These are phyloP conservation scores for Parauchenoglanis punctatus DNA, from an alignment of 2,797 vertebrate species.

Conservation along the genomic window DNA sequence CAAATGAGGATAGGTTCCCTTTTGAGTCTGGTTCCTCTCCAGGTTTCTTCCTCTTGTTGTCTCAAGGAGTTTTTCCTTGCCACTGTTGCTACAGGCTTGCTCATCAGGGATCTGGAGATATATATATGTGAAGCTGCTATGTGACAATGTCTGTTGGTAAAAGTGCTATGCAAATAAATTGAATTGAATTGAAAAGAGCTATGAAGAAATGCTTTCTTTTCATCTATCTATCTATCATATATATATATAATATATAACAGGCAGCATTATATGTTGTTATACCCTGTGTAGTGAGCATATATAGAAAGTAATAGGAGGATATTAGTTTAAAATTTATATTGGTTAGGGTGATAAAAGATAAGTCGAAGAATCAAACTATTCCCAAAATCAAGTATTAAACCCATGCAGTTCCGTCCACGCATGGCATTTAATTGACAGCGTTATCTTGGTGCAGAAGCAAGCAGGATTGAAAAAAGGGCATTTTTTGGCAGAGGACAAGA, in stretches of 20 bases:
- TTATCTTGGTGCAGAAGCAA: neutral
- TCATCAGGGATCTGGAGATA: too few species aligned
- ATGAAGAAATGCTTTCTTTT: neutral
- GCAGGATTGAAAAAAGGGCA: neutral
- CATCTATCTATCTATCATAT: too few species aligned
- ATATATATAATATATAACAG: neutral
- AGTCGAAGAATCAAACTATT: neutral
- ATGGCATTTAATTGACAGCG: neutral
- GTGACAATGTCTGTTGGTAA: too few species aligned
- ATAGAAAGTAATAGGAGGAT: neutral
- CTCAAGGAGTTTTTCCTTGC: too few species aligned
- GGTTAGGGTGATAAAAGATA: neutral
- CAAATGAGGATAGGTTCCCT: too few species aligned
- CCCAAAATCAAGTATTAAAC: neutral
- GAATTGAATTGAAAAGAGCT: too few species aligned
- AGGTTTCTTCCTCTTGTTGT: too few species aligned
- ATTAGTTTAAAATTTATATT: neutral
- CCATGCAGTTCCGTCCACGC: neutral
- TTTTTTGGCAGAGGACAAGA: conserved; percentile 2
- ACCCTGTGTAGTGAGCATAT: neutral
- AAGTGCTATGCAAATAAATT: too few species aligned
- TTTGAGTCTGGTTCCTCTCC: too few species aligned
- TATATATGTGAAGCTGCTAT: too few species aligned
- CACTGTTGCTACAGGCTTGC: too few species aligned
- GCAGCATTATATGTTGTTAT: neutral